Percentiles rank a stretch among this genome's conserved stretches.
Evolutionary conservation across 2,797 vertebrate species (phyloP).

Genomic region (Peromyscus attwateri): DNA sequence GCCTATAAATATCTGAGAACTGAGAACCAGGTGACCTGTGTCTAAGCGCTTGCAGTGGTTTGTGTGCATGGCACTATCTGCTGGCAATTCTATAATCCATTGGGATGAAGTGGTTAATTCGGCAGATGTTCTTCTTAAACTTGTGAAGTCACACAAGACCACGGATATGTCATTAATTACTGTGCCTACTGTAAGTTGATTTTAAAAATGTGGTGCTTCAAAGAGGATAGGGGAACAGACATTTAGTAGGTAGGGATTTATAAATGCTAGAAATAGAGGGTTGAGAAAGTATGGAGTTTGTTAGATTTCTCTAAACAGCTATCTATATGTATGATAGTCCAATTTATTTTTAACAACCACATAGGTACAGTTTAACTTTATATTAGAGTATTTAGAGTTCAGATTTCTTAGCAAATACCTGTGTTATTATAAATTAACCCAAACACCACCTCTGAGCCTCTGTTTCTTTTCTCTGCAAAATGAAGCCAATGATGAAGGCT

Average conservation of each 20-base stretch:
- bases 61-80: not conserved
- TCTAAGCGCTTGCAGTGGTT: not conserved
- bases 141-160: not conserved
- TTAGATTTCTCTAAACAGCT: not conserved
- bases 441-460: not conserved
- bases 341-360: not conserved
- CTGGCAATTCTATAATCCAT: not conserved
- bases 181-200: constrained; percentile 24
- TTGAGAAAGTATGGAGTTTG: constrained; percentile 36
- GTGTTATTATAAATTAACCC: not conserved
- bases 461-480: constrained; percentile 25
- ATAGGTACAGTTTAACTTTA: constrained; percentile 13
- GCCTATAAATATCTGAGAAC: not conserved
- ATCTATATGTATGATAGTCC: not conserved
- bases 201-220: constrained; percentile 7
- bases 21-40: not conserved
- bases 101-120: constrained; percentile 30
- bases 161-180: not conserved
- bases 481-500: not conserved
- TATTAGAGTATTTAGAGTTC: not conserved
- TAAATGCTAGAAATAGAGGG: not conserved
- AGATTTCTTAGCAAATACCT: not conserved
- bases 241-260: not conserved
- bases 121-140: constrained; percentile 19
- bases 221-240: not conserved